phyloP scores from a whole-genome alignment of 2,888 invertebrate species.

The Apamea crenata region DNA sequence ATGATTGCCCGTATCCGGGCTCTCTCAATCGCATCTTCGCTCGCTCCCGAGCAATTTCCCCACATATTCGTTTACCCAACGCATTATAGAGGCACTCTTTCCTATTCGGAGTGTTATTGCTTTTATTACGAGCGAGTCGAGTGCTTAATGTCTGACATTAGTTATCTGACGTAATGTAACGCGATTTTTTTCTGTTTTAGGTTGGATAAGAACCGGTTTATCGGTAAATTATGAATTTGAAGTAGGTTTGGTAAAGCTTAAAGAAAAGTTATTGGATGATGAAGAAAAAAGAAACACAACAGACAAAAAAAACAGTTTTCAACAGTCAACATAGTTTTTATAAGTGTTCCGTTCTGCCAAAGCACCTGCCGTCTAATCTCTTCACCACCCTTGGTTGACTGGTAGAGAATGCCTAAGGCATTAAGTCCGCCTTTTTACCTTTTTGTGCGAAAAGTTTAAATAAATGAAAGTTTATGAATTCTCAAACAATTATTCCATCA shows the following conservation, averaged over 20 bases:
- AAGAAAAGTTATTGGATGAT: neutral
- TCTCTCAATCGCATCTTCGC: slow-evolving; percentile 82
- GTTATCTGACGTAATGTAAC: slow-evolving; percentile 69
- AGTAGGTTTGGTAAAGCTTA: neutral
- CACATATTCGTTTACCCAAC: slow-evolving; percentile 89
- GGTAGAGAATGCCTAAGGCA: no score
- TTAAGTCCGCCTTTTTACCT: no score
- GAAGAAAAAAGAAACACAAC: no score
- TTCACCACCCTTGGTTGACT: no score
- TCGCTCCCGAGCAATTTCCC: slow-evolving; percentile 86
- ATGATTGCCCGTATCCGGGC: slow-evolving; percentile 88
- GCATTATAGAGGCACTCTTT: slow-evolving; percentile 87
- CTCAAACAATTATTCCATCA: neutral
- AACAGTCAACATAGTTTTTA: no score
- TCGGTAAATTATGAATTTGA: slow-evolving; percentile 8
- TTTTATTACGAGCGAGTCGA: slow-evolving; percentile 81
- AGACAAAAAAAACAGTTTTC: no score
- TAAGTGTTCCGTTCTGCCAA: no score
- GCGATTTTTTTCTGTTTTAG: slow-evolving; percentile 62
- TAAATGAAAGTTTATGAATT: no score
- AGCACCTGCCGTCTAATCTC: no score
- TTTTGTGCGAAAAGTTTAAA: no score
- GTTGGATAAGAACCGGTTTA: neutral
- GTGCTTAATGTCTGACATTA: slow-evolving; percentile 82
- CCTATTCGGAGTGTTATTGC: slow-evolving; percentile 87